Evolutionary conservation across 2,113 vertebrate species (phyloP).

Genomic region (Echinops telfairi): DNA sequence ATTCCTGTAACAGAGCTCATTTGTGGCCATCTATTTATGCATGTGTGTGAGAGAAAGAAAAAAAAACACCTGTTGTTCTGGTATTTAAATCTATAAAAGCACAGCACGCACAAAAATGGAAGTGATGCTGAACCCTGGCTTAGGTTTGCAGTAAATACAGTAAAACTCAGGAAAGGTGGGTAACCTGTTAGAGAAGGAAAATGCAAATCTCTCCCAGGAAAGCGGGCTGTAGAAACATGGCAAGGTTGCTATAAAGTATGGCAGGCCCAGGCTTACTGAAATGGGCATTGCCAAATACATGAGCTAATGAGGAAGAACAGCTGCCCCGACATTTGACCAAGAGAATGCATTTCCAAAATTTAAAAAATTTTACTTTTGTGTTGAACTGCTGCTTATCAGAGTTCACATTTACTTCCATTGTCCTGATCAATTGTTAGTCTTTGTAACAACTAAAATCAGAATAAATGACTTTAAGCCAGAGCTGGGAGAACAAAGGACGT

Average conservation of each 20-base stretch:
- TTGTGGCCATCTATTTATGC: slow-evolving; percentile 11
- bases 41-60: background rate
- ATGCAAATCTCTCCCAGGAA: background rate
- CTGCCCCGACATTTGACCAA: slow-evolving; percentile 1
- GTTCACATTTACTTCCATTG: slow-evolving; percentile 16
- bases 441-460: slow-evolving; percentile 22
- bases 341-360: background rate
- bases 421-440: background rate
- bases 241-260: background rate
- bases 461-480: slow-evolving; percentile 13
- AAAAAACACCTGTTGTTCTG: too few species aligned
- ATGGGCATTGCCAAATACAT: background rate
- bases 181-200: background rate
- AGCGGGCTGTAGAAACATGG: background rate
- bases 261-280: too few species aligned
- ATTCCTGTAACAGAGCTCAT: slow-evolving; percentile 23
- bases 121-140: background rate
- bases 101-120: slow-evolving; percentile 30
- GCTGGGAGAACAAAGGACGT: background rate
- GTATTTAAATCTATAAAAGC: slow-evolving; percentile 48
- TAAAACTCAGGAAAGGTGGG: background rate
- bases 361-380: slow-evolving; percentile 22
- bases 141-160: background rate
- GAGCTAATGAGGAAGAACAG: background rate
- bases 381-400: slow-evolving; percentile 43